phyloP scores from a whole-genome alignment of 2,797 vertebrate species.

The Anabas testudineus region DNA sequence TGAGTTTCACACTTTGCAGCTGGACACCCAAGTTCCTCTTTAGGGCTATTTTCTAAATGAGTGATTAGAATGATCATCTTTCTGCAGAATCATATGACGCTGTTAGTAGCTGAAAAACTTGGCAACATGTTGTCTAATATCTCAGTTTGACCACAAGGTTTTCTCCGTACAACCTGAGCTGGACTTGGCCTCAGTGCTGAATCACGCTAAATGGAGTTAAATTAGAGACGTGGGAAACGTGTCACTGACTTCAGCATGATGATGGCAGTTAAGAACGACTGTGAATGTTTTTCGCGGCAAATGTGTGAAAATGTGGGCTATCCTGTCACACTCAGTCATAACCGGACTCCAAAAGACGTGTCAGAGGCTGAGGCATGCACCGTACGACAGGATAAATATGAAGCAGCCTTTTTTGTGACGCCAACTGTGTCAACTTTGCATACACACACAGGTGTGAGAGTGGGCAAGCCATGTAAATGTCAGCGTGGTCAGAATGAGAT shows the following conservation, averaged over 20 bases:
- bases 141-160: neutral
- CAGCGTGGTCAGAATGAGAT: slow-evolving; percentile 41
- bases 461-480: slow-evolving; percentile 67
- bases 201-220: neutral
- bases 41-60: neutral
- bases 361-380: neutral
- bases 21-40: neutral
- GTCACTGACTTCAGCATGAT: neutral
- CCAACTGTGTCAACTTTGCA: neutral
- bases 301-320: neutral
- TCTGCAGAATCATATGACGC: neutral
- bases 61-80: too few species aligned
- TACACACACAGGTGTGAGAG: neutral
- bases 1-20: slow-evolving; percentile 1
- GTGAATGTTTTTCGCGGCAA: neutral
- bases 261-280: neutral
- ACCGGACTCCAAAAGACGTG: neutral
- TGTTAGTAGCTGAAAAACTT: neutral
- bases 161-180: neutral
- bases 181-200: neutral
- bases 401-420: neutral
- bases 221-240: neutral
- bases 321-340: neutral
- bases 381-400: neutral
- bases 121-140: too few species aligned